Conservation (phyloP, 2,888 invertebrate genomes). For the Vanessa cardui region DNA sequence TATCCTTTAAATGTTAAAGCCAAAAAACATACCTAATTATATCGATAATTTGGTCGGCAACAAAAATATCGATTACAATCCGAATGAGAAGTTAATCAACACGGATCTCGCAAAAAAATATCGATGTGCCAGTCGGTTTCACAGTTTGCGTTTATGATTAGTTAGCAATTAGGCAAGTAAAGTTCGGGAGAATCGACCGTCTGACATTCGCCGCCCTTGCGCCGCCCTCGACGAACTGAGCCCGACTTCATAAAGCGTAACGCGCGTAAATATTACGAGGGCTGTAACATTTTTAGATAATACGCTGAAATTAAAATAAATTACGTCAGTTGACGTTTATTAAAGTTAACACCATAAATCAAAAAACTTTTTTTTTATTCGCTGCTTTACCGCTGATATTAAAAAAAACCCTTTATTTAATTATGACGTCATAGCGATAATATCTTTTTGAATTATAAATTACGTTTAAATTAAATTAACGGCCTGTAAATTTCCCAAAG, state of each 20-base stretch:
- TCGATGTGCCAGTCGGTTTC: conserved; percentile 16
- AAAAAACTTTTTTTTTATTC: not conserved
- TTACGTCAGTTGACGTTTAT: not conserved
- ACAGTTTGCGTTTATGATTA: conserved; percentile 43
- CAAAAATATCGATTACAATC: conserved; percentile 2
- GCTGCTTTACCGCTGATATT: not conserved
- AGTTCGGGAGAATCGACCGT: conserved; percentile 66
- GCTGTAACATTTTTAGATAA: conserved; percentile 26
- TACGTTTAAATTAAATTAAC: too few relatives aligned
- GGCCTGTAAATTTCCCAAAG: too few relatives aligned
- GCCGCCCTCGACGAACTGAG: conserved; percentile 43
- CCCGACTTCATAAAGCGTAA: conserved; percentile 38
- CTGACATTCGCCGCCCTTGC: conserved; percentile 73
- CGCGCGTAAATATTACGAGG: conserved; percentile 30
- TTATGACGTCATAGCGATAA: not conserved
- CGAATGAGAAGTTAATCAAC: conserved; percentile 24
- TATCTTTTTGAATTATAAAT: not conserved
- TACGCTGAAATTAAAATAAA: conserved; percentile 2
- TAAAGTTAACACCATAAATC: not conserved
- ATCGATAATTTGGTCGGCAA: not conserved
- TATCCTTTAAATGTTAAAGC: not conserved
- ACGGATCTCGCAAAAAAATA: conserved; percentile 33
- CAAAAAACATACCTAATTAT: conserved; percentile 1
- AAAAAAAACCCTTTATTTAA: not conserved
- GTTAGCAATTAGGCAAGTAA: conserved; percentile 64